These are phyloP conservation scores for Nymphalis urticae DNA, from an alignment of 2,888 invertebrate species.

Conservation along the genomic window DNA sequence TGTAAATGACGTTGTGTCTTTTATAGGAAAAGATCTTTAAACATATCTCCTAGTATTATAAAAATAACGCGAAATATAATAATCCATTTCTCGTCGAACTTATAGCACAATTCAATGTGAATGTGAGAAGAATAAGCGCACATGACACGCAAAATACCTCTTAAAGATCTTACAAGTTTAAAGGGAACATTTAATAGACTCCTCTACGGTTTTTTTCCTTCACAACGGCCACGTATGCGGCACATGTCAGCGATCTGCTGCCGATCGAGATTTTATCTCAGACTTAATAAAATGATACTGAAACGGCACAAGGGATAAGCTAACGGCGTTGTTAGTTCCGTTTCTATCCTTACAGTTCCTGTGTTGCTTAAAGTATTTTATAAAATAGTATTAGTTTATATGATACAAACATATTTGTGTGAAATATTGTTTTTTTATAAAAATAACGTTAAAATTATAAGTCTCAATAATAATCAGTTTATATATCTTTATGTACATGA, in stretches of 20 bases:
- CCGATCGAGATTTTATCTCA: constrained; percentile 64
- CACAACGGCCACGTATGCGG: constrained; percentile 52
- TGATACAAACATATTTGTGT: too few relatives aligned
- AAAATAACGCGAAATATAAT: not conserved
- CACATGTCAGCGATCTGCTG: constrained; percentile 67
- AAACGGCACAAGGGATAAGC: constrained; percentile 40
- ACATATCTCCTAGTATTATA: too few relatives aligned
- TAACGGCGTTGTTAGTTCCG: constrained; percentile 21
- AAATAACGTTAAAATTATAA: too few relatives aligned
- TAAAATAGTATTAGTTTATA: too few relatives aligned
- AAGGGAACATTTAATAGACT: constrained; percentile 46
- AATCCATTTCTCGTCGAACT: not conserved
- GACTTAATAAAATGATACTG: constrained; percentile 74
- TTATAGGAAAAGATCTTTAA: too few relatives aligned
- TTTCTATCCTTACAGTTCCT: not conserved
- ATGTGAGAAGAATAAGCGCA: constrained; percentile 23
- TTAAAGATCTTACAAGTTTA: constrained; percentile 47
- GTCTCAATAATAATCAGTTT: too few relatives aligned
- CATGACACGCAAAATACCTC: constrained; percentile 33
- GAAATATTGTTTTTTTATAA: too few relatives aligned
- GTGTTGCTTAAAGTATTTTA: not conserved
- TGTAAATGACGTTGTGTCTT: too few relatives aligned
- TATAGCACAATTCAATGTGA: constrained; percentile 5
- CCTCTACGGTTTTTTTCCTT: constrained; percentile 25
- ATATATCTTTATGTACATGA: too few relatives aligned